Conservation (phyloP, 2,888 invertebrate species). For the Parnassius glacialis region DNA sequence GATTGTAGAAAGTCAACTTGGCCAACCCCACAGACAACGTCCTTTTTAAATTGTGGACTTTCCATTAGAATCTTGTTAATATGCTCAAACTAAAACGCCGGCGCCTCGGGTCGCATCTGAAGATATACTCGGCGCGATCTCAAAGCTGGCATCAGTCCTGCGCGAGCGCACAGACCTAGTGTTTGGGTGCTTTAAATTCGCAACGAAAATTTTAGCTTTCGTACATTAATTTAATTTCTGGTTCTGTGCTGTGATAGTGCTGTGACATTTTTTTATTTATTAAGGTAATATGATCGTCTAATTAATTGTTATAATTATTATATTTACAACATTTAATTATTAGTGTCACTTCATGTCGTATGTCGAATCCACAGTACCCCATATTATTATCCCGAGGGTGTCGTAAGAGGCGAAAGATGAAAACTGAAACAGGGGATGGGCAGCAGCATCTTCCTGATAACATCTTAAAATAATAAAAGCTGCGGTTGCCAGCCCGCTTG, state of each 20-base stretch:
- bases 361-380: too few species aligned
- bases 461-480: too few species aligned
- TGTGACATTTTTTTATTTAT: constrained; percentile 17
- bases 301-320: too few species aligned
- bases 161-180: constrained; percentile 38
- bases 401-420: too few species aligned
- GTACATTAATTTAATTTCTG: constrained; percentile 9
- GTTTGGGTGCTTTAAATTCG: constrained; percentile 28
- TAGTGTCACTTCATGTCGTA: too few species aligned
- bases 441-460: too few species aligned
- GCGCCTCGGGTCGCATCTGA: constrained; percentile 35
- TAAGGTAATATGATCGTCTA: not conserved
- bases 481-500: too few species aligned
- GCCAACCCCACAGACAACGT: not conserved
- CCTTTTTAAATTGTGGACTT: not conserved
- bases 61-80: constrained; percentile 8
- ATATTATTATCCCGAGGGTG: too few species aligned
- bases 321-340: too few species aligned
- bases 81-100: constrained; percentile 35
- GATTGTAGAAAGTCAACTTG: too few species aligned
- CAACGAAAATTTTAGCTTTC: not conserved
- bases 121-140: constrained; percentile 40
- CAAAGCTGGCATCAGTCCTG: constrained; percentile 43
- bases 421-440: too few species aligned
- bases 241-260: constrained; percentile 26